These are phyloP conservation scores for Enteromius thamalakanensis DNA, from an alignment of 2,797 vertebrate genomes.

Conservation along the genomic window DNA sequence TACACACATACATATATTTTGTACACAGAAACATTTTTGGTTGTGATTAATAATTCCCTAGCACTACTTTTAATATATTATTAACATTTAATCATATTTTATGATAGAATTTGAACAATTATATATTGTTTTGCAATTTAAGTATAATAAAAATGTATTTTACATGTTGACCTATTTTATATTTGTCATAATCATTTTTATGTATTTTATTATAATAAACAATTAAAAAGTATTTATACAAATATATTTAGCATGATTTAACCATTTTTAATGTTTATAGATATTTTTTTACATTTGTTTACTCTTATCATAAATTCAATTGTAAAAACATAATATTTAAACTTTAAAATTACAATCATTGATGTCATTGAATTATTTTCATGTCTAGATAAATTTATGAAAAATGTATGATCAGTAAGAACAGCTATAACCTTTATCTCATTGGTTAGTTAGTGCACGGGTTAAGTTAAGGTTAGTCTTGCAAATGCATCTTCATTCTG, in stretches of 20 bases:
- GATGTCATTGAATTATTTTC: not conserved
- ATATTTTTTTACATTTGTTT: not conserved
- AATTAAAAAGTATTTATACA: no score
- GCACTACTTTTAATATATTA: no score
- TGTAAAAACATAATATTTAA: not conserved
- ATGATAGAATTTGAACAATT: not conserved
- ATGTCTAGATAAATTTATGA: not conserved
- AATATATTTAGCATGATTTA: no score
- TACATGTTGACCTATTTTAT: no score
- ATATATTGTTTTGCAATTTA: not conserved
- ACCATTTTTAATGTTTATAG: not conserved
- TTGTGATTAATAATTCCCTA: no score
- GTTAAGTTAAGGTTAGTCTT: not conserved
- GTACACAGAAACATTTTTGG: no score
- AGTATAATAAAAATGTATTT: no score
- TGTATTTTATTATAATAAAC: no score
- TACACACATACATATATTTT: no score
- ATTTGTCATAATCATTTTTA: no score
- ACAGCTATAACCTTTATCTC: not conserved
- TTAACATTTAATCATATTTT: not conserved
- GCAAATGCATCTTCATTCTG: conserved; percentile 2
- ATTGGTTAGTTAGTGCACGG: not conserved
- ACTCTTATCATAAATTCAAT: not conserved
- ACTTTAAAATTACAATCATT: not conserved
- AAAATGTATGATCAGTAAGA: not conserved